Base-by-base conservation (phyloP, 2,888 invertebrate species). In the Lepidochitona cinerea region DNA sequence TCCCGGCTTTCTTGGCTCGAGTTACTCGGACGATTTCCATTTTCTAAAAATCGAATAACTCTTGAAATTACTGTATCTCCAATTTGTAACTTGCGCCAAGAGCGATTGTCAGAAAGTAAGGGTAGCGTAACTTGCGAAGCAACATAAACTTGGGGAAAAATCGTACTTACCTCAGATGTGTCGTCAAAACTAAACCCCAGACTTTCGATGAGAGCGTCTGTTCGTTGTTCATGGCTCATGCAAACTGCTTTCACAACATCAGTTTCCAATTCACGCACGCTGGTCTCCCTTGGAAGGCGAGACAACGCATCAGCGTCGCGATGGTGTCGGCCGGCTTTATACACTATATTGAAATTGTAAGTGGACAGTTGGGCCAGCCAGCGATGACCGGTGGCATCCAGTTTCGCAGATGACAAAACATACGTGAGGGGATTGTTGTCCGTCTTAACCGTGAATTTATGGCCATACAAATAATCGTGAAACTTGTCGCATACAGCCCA, bases 401-500 rank as follows among this genome's bases (percentile, higher is more conserved):
- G 9, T 36, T 37, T 35, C 35, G 36, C 37, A 4, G 66, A 6
- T 3, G 49, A 73, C 66, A 32, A 68, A 37, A 68, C 74, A 36
- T 65, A 74, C 49, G 54, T 73, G 52, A 65, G 29, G 9, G 66
- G 66, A 66, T 66, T 66, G n/a, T 66, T 66, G 26, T 66, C n/a
- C n/a, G n/a, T n/a, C n/a, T n/a, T n/a, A n/a, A n/a, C n/a, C n/a
- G n/a, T n/a, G n/a, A n/a, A n/a, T n/a, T n/a, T n/a, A n/a, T 37
- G 35, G 14, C 71, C 71, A 41, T 71, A 75, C 32, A 77, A 65
- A 36, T 73, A 75, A 52, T 77, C 73, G n/a, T 69, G 54, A 70
- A 73, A 77, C 53, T 73, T 75, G n/a, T n/a, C n/a, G n/a, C n/a
- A n/a, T n/a, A n/a, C n/a, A n/a, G n/a, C n/a, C n/a, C n/a, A n/a